phyloP scores from a whole-genome alignment of 2,113 vertebrate species.

The Coturnix japonica region DNA sequence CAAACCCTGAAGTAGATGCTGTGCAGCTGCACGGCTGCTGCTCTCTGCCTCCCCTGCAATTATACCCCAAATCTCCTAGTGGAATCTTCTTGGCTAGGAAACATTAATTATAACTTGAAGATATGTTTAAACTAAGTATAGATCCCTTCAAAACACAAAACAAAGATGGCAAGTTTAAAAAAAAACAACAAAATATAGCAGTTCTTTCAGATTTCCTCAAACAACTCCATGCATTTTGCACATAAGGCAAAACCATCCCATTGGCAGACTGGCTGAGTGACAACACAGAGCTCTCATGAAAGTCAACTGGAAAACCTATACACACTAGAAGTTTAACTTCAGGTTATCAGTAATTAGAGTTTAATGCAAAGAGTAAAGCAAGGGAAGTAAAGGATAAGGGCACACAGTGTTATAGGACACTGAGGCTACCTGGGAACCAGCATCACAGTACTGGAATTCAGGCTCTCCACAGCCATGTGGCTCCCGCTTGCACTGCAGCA shows the following conservation, averaged over 20 bases:
- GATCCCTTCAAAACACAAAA: background rate
- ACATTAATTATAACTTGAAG: constrained; percentile 3
- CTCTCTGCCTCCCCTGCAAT: background rate
- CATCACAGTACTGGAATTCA: accelerated
- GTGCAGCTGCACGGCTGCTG: background rate
- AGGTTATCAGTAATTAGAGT: background rate
- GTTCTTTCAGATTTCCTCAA: constrained; percentile 12
- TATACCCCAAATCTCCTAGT: background rate
- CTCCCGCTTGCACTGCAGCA: background rate
- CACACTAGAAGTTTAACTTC: background rate
- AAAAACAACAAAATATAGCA: background rate
- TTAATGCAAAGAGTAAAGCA: background rate
- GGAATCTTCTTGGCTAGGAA: background rate
- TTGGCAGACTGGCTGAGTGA: background rate
- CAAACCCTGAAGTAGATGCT: background rate
- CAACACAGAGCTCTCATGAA: accelerated
- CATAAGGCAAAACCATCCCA: background rate
- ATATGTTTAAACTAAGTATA: constrained; percentile 30
- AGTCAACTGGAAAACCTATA: background rate
- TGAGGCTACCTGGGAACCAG: background rate
- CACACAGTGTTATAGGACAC: too few species aligned
- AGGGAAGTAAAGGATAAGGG: background rate
- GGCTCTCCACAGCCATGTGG: accelerated
- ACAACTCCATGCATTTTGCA: background rate
- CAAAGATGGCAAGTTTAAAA: background rate